phyloP scores from a whole-genome alignment of 2,888 invertebrate genomes.

The Peribatodes rhomboidaria region DNA sequence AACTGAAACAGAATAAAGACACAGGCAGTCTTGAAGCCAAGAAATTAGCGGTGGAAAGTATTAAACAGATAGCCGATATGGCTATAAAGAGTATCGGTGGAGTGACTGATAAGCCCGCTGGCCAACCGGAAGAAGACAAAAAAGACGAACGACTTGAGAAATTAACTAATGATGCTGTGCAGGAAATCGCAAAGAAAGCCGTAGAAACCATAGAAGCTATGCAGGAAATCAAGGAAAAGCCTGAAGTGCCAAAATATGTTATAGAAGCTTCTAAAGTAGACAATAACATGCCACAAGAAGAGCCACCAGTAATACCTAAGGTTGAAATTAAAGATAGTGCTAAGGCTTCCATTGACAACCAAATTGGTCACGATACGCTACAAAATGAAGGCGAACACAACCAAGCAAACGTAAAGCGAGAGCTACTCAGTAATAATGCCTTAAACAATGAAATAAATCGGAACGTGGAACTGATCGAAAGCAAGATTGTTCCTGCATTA shows the following conservation, averaged over 20 bases:
- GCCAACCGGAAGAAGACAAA: conserved; percentile 50
- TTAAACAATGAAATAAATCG: conserved; percentile 35
- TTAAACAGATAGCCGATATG: conserved; percentile 80
- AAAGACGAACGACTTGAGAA: conserved; percentile 64
- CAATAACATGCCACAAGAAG: conserved; percentile 15
- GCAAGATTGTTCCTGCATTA: conserved; percentile 3
- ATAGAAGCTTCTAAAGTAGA: conserved; percentile 13
- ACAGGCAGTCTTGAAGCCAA: conserved; percentile 77
- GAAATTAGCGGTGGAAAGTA: conserved; percentile 82
- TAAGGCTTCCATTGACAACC: conserved; percentile 7
- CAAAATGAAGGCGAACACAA: conserved; percentile 12
- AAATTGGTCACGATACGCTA: conserved; percentile 18
- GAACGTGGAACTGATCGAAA: conserved; percentile 13
- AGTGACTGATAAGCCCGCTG: conserved; percentile 70
- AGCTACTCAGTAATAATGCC: conserved; percentile 26
- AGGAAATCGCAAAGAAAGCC: conserved; percentile 81
- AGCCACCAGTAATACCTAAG: conserved; percentile 20
- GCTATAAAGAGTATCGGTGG: conserved; percentile 80
- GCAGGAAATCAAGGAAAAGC: conserved; percentile 67
- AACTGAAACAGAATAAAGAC: conserved; percentile 79
- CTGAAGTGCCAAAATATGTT: conserved; percentile 34
- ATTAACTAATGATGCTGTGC: conserved; percentile 72
- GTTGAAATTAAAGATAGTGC: conserved; percentile 22
- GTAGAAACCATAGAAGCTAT: conserved; percentile 79
- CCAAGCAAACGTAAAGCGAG: conserved; percentile 21